Evolutionary conservation across 2,888 invertebrate genomes (phyloP), one percentile per base, ranked within the genome.

Genomic region (Troides aeacus): DNA sequence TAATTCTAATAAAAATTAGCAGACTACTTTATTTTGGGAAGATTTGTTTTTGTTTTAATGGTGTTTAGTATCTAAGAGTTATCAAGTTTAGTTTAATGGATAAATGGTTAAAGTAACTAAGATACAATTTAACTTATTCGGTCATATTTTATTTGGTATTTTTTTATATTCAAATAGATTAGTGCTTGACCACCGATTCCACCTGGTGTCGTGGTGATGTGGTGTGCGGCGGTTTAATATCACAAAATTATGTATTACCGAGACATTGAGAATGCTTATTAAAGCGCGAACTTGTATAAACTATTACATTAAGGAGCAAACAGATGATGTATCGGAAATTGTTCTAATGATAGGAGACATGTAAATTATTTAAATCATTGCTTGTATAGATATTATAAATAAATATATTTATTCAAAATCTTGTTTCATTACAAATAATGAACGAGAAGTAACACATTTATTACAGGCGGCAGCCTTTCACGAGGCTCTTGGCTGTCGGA

Each of bases 1-100:
- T 17, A 50, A 50, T 17, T 17, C 50, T 50, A 86, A 86, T 75
- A 17, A 56, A 50, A 56, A 50, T 59, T 57, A 36, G 42, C 12
- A 18, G n/a, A 64, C 42, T 62, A 17, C 21, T 21, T 17, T 46
- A 6, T 50, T 50, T 50, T 50, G 39, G 57, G 30, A 12, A 12
- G 10, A n/a, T 57, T 59, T 23, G 18, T 64, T 62, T 57, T 56
- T 15, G 17, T 30, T 60, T 68, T 42, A 62, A 63, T 50, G 59
- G 64, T 69, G 61, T 64, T 64, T 59, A 17, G 24, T 58, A 50
- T 46, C 39, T 69, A 61, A 69, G 60, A 61, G 64, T 42, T 68
- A 53, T 21, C 24, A 24, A 59, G 12, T 59, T 66, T 66, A 66
- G 60, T 50, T 66, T 60, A 24, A 66, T 60, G 66, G 60, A 66